phyloP scores from a whole-genome alignment of 2,797 vertebrate species.

The Dermochelys coriacea region DNA sequence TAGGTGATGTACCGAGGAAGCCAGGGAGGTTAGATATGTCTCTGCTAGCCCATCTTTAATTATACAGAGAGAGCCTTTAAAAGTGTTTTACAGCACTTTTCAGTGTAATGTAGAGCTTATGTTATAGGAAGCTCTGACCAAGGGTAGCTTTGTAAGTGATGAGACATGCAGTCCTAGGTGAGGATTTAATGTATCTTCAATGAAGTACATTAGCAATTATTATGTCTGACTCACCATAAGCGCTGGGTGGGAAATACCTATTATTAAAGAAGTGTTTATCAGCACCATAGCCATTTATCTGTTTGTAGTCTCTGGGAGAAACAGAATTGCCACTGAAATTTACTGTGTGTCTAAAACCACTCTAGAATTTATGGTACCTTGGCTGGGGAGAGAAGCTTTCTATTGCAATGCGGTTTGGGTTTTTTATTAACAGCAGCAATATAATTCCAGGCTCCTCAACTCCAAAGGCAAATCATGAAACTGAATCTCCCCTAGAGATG shows the following conservation, averaged over 20 bases:
- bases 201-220: neutral
- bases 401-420: neutral
- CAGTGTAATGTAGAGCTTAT: neutral
- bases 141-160: neutral
- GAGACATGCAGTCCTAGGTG: neutral
- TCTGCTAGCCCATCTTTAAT: neutral
- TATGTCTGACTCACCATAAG: neutral
- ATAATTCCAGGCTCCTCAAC: neutral
- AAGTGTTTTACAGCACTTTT: neutral
- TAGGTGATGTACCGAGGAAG: neutral
- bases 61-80: neutral
- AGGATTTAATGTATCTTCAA: neutral
- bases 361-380: conserved; percentile 4
- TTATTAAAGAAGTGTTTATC: neutral
- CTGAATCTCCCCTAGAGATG: neutral
- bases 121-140: neutral
- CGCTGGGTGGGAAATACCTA: neutral
- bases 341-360: neutral
- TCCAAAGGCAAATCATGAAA: neutral
- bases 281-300: neutral
- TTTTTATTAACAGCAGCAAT: neutral
- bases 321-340: conserved; percentile 10
- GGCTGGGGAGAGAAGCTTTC: neutral
- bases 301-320: neutral
- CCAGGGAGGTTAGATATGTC: neutral